These are phyloP conservation scores for Cheilosia soror DNA, from an alignment of 2,888 invertebrate genomes.

Conservation along the genomic window DNA sequence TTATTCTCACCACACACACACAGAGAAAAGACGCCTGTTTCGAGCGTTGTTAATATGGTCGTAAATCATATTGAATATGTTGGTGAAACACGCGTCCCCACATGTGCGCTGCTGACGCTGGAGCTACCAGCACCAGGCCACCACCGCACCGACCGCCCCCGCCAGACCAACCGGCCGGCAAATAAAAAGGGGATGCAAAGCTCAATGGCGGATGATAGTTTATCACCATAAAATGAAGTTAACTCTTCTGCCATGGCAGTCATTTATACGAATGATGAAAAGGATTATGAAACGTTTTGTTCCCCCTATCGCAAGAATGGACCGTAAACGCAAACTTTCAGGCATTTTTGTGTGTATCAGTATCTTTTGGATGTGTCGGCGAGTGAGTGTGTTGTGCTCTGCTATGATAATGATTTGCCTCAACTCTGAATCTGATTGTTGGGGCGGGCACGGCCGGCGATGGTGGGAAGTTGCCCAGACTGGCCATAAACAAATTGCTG, in stretches of 20 bases:
- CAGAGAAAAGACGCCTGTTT: conserved; percentile 26
- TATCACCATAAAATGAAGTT: conserved; percentile 66
- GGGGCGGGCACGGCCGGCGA: not conserved
- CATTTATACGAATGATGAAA: conserved; percentile 46
- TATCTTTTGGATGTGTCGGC: conserved; percentile 9
- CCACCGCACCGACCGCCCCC: too few species aligned
- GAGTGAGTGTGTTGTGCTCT: conserved; percentile 10
- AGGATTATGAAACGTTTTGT: conserved; percentile 48
- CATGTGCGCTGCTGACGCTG: conserved; percentile 33
- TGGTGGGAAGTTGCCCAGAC: not conserved
- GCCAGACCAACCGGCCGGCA: too few species aligned
- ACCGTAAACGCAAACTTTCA: conserved; percentile 48
- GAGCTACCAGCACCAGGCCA: too few species aligned
- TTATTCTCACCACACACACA: conserved; percentile 28
- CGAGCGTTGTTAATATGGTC: conserved; percentile 63
- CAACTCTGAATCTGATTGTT: not conserved
- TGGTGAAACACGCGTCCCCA: conserved; percentile 47
- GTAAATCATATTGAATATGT: conserved; percentile 68
- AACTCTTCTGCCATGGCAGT: conserved; percentile 38
- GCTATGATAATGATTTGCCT: conserved; percentile 25
- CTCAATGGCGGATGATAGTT: conserved; percentile 49
- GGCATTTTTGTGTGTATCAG: conserved; percentile 35
- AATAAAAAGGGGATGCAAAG: not conserved
- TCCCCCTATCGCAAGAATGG: conserved; percentile 17
- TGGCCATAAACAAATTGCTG: conserved; percentile 33